Evolutionary conservation across 2,888 invertebrate genomes (phyloP), one percentile per base, ranked within the genome.

Genomic region (Odontothrips loti): DNA sequence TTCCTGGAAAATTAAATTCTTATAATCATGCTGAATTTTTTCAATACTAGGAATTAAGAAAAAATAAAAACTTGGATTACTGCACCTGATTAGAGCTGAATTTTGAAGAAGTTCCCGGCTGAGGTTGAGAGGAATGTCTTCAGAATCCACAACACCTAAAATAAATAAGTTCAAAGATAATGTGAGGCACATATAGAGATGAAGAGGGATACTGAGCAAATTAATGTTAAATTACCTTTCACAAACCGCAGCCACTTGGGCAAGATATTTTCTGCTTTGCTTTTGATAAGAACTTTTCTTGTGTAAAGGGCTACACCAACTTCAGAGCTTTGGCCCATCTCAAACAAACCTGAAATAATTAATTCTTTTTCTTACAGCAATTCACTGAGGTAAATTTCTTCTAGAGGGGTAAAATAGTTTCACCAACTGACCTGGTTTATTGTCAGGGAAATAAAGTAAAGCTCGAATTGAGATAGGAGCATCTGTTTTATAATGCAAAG

Each of bases 111-210:
- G 88, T 88, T 99, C 99, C 86, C 99, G 91, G 87, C 98, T 98
- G 83, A 99, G 90, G 91, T 99, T 99, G 81, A 99, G 89, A 78
- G 99, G 99, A 89, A 99, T 98, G 88, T 99, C 99, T 90, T 99
- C 99, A 0, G 97, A 98, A 89, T 99, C 99, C 23, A 99, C 97
- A 48, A 99, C 98, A 86, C 98, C 93, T 92, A 85, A 80, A 84
- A 84, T 81, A 47, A 81, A 81, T 80, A 47, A 79, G 58, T 6
- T 80, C 75, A 82, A 75, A 80, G 48, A 80, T 80, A 82, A 81
- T 27, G 63, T 78, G 10, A 23, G 15, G 8, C 17, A 12, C 47
- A 23, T 82, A 27, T 48, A 34, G 75, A 82, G n/a, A 15, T 80
- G 80, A 27, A 20, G 63, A 10, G 81, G 47, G 63, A 68, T 23